Percentiles rank a stretch among this genome's conserved stretches.
Conservation (phyloP, 2,888 invertebrate species). For the Chymomyza caudatula region DNA sequence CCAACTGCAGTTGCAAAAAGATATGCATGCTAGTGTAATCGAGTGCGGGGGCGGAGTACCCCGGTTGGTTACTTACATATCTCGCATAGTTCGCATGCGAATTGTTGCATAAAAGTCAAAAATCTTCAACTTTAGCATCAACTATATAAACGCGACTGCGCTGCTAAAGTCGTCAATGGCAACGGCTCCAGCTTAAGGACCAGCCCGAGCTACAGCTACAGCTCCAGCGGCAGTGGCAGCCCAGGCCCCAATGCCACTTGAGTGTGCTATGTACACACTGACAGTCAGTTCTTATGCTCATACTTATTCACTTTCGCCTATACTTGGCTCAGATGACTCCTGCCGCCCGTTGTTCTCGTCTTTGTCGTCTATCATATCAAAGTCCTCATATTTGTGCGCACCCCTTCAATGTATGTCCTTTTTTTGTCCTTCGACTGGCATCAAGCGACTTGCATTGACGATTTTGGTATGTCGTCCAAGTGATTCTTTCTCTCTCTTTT, state of each 20-base stretch:
- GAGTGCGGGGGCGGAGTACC: not conserved
- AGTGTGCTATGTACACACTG: conserved; percentile 40
- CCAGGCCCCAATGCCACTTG: conserved; percentile 49
- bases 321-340: not conserved
- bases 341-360: conserved; percentile 22
- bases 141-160: conserved; percentile 51
- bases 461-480: not conserved
- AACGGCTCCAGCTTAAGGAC: conserved; percentile 30
- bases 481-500: not conserved
- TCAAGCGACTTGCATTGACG: conserved; percentile 1
- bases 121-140: conserved; percentile 68
- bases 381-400: conserved; percentile 65
- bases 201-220: not conserved
- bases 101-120: conserved; percentile 72
- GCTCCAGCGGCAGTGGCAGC: not conserved
- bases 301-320: not conserved
- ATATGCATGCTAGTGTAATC: not conserved
- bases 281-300: conserved; percentile 21
- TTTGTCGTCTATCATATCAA: conserved; percentile 62
- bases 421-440: conserved; percentile 64
- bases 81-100: conserved; percentile 45
- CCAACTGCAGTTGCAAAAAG: conserved; percentile 40
- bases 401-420: conserved; percentile 49
- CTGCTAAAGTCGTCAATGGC: conserved; percentile 66
- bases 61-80: conserved; percentile 20